phyloP scores from a whole-genome alignment of 64 coral and sea anemone genomes.

The Stichodactyla helianthus region DNA sequence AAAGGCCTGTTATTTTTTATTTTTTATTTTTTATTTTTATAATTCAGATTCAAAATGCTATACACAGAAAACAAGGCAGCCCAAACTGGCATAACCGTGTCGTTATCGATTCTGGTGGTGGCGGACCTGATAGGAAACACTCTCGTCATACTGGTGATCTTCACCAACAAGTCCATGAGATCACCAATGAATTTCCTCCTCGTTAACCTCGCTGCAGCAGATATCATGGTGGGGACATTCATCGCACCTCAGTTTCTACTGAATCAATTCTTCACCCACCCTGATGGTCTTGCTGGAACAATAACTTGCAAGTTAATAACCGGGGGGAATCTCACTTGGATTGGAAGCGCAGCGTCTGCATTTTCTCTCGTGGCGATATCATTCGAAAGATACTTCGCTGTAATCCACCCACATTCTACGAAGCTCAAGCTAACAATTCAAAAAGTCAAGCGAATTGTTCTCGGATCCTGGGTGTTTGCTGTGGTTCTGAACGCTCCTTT shows the following conservation, averaged over 20 bases:
- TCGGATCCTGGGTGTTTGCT: not conserved
- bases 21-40: not conserved
- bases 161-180: not conserved
- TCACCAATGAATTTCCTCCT: slow-evolving; percentile 17
- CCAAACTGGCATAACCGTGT: not conserved
- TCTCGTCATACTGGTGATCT: not conserved
- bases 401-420: not conserved
- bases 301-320: not conserved
- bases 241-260: not conserved
- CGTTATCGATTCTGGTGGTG: not conserved
- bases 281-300: not conserved
- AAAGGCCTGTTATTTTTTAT: too few relatives aligned
- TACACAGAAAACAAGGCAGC: not conserved
- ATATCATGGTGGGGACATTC: slow-evolving; percentile 4
- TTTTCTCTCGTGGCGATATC: slow-evolving; percentile 1
- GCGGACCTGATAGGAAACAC: not conserved
- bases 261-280: not conserved
- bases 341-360: not conserved
- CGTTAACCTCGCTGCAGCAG: not conserved
- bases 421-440: not conserved
- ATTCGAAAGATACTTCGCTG: slow-evolving; percentile 15
- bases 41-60: not conserved
- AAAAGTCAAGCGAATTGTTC: not conserved
- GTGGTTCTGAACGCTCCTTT: not conserved
- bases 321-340: not conserved